Evolutionary conservation across 2,113 vertebrate genomes (phyloP).

Genomic region (Alligator mississippiensis): DNA sequence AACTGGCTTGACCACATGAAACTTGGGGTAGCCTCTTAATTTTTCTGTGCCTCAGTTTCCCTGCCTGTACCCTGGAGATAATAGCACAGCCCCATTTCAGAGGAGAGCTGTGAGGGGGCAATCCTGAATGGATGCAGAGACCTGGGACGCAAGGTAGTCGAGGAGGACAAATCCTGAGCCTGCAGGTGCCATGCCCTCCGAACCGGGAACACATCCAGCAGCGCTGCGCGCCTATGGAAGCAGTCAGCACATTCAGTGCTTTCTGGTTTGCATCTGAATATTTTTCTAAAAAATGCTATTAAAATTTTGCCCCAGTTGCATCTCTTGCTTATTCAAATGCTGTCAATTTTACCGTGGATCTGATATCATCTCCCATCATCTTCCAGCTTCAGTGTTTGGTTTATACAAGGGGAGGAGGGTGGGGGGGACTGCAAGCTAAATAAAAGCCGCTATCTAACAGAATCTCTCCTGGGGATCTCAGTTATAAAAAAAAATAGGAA

Average conservation of each 20-base stretch:
- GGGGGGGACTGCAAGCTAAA: slow-evolving; percentile 4
- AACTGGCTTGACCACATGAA: background rate
- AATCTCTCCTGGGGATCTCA: slow-evolving; percentile 71
- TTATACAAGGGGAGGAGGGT: background rate
- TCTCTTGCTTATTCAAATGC: slow-evolving; percentile 57
- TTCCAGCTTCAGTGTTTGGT: slow-evolving; percentile 31
- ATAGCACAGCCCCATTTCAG: fast-evolving
- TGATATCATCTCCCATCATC: slow-evolving; percentile 62
- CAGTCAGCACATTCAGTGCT: background rate
- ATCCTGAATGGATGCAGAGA: background rate
- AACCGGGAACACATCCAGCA: background rate
- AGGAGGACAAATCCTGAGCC: background rate
- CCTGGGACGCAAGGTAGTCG: background rate
- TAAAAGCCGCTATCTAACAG: slow-evolving; percentile 55
- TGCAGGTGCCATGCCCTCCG: fast-evolving
- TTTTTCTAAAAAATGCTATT: slow-evolving; percentile 4
- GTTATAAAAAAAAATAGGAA: slow-evolving; percentile 51
- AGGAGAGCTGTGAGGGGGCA: background rate
- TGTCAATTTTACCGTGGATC: slow-evolving; percentile 45
- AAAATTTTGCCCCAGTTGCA: background rate
- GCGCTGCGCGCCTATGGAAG: background rate
- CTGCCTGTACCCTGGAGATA: background rate
- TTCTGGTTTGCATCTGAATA: background rate
- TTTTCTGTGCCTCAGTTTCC: background rate
- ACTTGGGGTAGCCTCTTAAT: background rate